Conservation (phyloP, 2,888 invertebrate species). For the Drosophila macrothrix region DNA sequence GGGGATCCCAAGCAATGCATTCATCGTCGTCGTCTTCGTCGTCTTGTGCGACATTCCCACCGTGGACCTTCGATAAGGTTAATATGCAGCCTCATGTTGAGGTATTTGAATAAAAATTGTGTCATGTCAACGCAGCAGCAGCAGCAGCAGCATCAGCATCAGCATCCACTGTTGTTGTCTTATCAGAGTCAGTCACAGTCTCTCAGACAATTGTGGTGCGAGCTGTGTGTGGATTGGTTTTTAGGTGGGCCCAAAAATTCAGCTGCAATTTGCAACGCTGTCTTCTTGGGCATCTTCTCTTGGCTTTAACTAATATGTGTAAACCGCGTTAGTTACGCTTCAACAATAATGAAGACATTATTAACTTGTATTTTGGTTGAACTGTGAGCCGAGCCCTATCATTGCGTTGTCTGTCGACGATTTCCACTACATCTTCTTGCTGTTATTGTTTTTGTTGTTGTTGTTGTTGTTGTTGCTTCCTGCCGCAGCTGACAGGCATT, state of each 20-base stretch:
- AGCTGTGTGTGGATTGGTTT: constrained; percentile 39
- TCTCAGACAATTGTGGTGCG: constrained; percentile 55
- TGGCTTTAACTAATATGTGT: constrained; percentile 82
- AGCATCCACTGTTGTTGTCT: constrained; percentile 49
- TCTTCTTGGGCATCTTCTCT: constrained; percentile 25
- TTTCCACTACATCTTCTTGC: constrained; percentile 7
- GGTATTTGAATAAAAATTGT: constrained; percentile 81
- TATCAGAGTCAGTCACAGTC: constrained; percentile 58
- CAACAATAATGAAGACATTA: constrained; percentile 84
- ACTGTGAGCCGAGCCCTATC: constrained; percentile 48
- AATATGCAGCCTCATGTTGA: constrained; percentile 74
- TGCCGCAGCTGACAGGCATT: constrained; percentile 80
- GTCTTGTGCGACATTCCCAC: constrained; percentile 79
- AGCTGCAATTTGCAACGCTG: constrained; percentile 40
- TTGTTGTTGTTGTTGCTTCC: constrained; percentile 58
- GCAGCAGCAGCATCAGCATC: constrained; percentile 2
- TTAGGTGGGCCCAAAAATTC: constrained; percentile 43
- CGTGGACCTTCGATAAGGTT: constrained; percentile 59
- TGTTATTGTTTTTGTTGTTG: constrained; percentile 7
- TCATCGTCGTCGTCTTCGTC: constrained; percentile 25
- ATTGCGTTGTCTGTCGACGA: constrained; percentile 27
- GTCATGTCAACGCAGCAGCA: constrained; percentile 64
- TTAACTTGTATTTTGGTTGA: constrained; percentile 81
- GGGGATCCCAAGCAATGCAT: constrained; percentile 55
- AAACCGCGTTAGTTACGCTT: constrained; percentile 84